Evolutionary conservation across 2,113 vertebrate genomes (phyloP), one percentile per base, ranked within the genome.

Genomic region (Geococcyx californianus): DNA sequence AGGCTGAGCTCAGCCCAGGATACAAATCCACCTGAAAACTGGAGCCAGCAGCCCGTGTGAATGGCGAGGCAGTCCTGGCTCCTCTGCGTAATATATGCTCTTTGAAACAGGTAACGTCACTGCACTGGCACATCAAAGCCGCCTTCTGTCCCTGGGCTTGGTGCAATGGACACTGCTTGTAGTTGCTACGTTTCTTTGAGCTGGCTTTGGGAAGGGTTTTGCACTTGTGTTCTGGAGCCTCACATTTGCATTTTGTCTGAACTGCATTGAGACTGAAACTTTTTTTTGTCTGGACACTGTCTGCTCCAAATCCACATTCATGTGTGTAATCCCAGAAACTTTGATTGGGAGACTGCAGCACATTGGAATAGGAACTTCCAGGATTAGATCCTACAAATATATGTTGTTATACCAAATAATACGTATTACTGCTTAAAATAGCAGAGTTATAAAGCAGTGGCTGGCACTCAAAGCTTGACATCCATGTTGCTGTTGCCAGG

Each of bases 401-500:
- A 89, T 60, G 44, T 91, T 78, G 19, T 81, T 90, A 47, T 52
- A 93, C 69, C 66, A 92, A 93, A 96, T 93, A 93, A 92, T 95
- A 54, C 49, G 62, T 87, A 68, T n/a, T 90, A 29, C 31, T 60
- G 33, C 93, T 84, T 94, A 88, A 94, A 96, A 94, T 94, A 97
- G 76, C 60, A 13, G 31, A 54, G 68, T 81, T 84, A 55, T 80
- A 64, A 76, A 89, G 70, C 49, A 79, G 58, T 92, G 94, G 90
- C 95, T 89, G 88, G 58, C 69, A 92, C 96, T 92, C 92, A 94
- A 92, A 72, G 23, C 66, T 79, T 40, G 54, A 87, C 88, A 92
- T 94, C 66, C 88, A 69, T 78, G 67, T 84, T 96, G 90, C 90
- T 92, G 74, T 93, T 96, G 88, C 92, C 95, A 94, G 81, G 58